Evolutionary conservation across 2,797 vertebrate species (phyloP).

Genomic region (Cirrhinus mrigala): DNA sequence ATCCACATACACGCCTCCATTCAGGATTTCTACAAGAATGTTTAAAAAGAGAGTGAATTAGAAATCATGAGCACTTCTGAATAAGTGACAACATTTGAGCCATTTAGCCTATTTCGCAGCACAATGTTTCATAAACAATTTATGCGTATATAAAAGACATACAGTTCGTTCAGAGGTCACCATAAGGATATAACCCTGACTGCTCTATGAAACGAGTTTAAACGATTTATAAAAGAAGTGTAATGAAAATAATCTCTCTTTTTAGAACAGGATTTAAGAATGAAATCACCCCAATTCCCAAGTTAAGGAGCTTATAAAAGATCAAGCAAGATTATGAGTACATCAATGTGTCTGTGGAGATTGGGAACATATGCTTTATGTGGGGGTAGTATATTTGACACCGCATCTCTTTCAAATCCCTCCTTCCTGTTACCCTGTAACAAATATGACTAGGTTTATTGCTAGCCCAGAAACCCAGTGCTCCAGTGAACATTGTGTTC

Average conservation of each 20-base stretch:
- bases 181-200: not conserved
- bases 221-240: constrained; percentile 10
- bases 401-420: not conserved
- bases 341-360: constrained; percentile 37
- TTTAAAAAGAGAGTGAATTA: constrained; percentile 2
- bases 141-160: not conserved
- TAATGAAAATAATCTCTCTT: constrained; percentile 35
- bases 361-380: constrained; percentile 29
- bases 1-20: constrained; percentile 94
- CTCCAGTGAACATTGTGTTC: not conserved
- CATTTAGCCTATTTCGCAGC: not conserved
- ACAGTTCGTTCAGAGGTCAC: constrained; percentile 4
- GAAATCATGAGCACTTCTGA: not conserved
- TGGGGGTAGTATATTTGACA: not conserved
- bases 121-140: not conserved
- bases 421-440: not conserved
- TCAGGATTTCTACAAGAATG: constrained; percentile 89
- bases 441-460: not conserved
- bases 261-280: constrained; percentile 39
- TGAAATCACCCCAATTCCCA: constrained; percentile 27
- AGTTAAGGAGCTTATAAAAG: constrained; percentile 45
- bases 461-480: not conserved
- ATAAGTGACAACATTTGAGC: not conserved
- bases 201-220: not conserved
- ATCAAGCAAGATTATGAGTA: constrained; percentile 45